phyloP scores from a whole-genome alignment of 2,113 vertebrate genomes.

The Perca schrenkii region DNA sequence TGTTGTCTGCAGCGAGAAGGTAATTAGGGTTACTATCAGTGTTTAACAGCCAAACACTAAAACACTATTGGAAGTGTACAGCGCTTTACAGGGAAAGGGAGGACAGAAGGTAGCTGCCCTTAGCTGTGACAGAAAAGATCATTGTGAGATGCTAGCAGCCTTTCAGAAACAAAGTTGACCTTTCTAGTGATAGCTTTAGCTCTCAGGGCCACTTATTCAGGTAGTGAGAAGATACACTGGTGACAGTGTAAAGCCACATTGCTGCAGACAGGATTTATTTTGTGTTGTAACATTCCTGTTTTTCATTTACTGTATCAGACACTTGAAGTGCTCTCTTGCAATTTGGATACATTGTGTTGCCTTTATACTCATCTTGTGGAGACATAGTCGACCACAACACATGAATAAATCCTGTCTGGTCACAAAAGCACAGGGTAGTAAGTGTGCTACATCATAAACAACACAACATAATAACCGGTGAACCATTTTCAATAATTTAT shows the following conservation, averaged over 20 bases:
- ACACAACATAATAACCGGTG: not conserved
- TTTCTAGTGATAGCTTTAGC: not conserved
- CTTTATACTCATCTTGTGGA: not conserved
- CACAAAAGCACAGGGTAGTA: not conserved
- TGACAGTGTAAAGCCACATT: not conserved
- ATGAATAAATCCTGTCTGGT: not conserved
- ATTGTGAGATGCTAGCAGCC: conserved; percentile 4
- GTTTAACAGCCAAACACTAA: conserved; percentile 50
- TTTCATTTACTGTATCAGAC: not conserved
- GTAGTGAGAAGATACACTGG: not conserved
- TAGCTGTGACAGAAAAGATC: not conserved
- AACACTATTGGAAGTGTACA: conserved; percentile 18
- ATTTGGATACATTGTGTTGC: not conserved
- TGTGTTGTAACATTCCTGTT: not conserved
- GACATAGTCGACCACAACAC: not conserved
- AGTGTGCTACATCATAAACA: not conserved
- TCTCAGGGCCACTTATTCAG: not conserved
- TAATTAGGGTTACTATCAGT: conserved; percentile 70
- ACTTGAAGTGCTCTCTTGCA: not conserved
- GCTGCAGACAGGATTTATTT: conserved; percentile 18
- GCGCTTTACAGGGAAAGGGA: conserved; percentile 14
- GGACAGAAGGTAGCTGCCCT: not conserved
- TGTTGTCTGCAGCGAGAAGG: conserved; percentile 54
- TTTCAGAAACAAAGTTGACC: not conserved
- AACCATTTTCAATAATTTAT: not conserved